Percentiles rank a stretch among this genome's conserved stretches.
These are phyloP conservation scores for Orthonyx spaldingii DNA, from an alignment of 2,113 vertebrate genomes.

Conservation along the genomic window DNA sequence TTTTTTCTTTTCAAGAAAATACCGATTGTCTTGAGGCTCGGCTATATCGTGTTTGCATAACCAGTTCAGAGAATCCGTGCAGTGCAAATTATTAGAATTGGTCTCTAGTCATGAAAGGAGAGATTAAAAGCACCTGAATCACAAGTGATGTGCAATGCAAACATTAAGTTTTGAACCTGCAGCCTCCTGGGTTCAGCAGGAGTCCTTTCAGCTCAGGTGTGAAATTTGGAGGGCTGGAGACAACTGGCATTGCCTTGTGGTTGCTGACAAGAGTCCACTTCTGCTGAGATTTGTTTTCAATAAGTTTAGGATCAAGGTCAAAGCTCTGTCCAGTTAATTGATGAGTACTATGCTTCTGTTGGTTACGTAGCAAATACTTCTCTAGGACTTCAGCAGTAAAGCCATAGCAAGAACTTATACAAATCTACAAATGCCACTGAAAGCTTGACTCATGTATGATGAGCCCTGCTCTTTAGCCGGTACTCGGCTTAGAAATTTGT, in stretches of 20 bases:
- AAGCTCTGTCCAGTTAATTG: neutral
- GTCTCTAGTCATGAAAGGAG: neutral
- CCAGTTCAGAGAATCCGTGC: neutral
- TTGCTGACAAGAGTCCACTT: neutral
- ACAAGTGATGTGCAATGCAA: accelerated
- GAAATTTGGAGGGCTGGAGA: neutral
- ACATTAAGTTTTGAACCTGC: neutral
- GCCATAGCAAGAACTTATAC: accelerated
- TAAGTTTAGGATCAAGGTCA: neutral
- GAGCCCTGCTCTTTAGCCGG: neutral
- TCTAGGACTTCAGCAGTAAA: neutral
- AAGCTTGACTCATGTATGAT: neutral
- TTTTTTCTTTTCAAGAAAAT: neutral
- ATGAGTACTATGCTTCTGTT: neutral
- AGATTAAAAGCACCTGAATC: neutral
- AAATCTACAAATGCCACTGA: neutral
- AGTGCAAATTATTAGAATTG: neutral
- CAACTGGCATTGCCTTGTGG: neutral
- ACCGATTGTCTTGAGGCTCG: neutral
- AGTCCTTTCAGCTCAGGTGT: neutral
- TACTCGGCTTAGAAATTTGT: neutral
- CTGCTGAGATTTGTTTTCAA: neutral
- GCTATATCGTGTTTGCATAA: neutral
- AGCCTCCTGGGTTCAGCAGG: neutral
- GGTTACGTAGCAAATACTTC: accelerated